These are phyloP conservation scores for Ischnura elegans DNA, from an alignment of 2,888 invertebrate species.

Conservation along the genomic window DNA sequence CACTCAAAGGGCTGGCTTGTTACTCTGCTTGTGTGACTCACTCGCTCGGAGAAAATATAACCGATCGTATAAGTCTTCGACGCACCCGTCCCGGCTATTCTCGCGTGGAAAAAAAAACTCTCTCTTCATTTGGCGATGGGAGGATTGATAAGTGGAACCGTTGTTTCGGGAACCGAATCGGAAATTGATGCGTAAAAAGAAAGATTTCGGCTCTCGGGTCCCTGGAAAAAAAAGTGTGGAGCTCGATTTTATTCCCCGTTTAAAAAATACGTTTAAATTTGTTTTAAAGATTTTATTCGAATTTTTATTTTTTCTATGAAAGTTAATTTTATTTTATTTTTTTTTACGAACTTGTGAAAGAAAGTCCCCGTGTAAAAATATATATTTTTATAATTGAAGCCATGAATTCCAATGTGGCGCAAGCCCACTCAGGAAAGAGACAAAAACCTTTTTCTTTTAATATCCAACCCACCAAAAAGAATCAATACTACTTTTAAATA, in stretches of 20 bases:
- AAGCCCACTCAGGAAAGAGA: no score
- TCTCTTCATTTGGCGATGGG: slow-evolving; percentile 11
- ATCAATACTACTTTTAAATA: no score
- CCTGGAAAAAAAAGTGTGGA: background rate
- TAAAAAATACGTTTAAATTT: no score
- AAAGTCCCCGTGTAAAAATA: background rate
- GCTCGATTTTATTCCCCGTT: no score
- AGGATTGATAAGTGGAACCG: background rate
- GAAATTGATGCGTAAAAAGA: background rate
- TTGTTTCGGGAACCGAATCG: background rate
- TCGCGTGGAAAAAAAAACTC: background rate
- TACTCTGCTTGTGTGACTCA: background rate
- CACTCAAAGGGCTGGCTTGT: slow-evolving; percentile 5
- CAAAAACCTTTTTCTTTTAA: no score
- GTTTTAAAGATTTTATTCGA: no score
- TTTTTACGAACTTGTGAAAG: background rate
- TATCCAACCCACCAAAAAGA: no score
- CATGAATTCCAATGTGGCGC: no score
- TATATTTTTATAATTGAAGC: background rate
- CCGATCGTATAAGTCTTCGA: slow-evolving; percentile 14
- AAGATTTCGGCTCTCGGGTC: background rate
- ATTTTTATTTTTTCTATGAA: no score
- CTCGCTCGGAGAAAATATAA: slow-evolving; percentile 14
- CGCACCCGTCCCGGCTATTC: background rate
- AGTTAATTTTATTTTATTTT: no score